phyloP scores from a whole-genome alignment of 2,888 invertebrate genomes.

The Itoplectis maculator region DNA sequence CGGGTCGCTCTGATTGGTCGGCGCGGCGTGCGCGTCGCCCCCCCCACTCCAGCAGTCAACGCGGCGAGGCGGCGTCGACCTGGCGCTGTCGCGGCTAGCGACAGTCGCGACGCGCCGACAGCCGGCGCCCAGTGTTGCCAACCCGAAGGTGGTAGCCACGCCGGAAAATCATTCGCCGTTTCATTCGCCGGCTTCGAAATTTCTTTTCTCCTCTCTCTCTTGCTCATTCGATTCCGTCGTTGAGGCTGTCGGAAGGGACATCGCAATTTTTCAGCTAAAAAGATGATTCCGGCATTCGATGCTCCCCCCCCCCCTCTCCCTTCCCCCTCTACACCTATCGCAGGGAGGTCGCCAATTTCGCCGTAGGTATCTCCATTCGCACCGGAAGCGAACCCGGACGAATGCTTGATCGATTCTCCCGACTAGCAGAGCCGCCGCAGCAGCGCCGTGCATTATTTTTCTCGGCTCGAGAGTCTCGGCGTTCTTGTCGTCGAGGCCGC shows the following conservation, averaged over 20 bases:
- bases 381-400: conserved; percentile 22
- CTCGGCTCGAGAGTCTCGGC: no score
- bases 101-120: conserved; percentile 42
- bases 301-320: no score
- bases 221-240: not conserved
- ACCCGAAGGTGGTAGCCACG: conserved; percentile 59
- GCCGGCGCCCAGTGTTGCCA: conserved; percentile 69
- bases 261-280: conserved; percentile 11
- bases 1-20: conserved; percentile 73
- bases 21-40: not conserved
- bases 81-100: conserved; percentile 40
- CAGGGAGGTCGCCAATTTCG: not conserved
- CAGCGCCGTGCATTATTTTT: not conserved
- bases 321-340: not conserved
- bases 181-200: conserved; percentile 31
- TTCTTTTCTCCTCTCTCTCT: conserved; percentile 14
- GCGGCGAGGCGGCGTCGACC: conserved; percentile 34
- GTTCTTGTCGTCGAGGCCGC: no score
- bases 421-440: conserved; percentile 12
- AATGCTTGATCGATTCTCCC: conserved; percentile 62
- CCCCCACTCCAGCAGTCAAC: no score
- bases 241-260: not conserved
- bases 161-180: conserved; percentile 57
- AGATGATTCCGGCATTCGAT: not conserved
- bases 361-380: not conserved